Base-by-base conservation (phyloP, 1,140 invertebrate species). In the Bombus difficillimus region DNA sequence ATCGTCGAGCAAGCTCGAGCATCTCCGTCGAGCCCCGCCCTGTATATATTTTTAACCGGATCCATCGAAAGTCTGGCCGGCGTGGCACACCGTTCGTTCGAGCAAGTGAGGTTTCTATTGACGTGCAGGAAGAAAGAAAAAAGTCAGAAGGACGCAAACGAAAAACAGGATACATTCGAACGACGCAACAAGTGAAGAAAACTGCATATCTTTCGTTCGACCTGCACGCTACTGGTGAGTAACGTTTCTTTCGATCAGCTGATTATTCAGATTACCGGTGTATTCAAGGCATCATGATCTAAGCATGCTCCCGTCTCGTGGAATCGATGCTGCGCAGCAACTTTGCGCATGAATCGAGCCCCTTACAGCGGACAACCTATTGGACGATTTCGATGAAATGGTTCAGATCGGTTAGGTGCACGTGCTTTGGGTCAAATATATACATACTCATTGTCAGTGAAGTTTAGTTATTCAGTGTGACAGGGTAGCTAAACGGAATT, bases 1-100 rank as follows among this genome's bases (percentile, higher is more conserved):
- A 57, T 62, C 53, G 3, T 79, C 75, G 82, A 78, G 83, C n/a
- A 18, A 47, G 53, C 22, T 80, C 83, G 83, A 62, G 76, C 77
- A 43, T 85, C 77, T 73, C 57, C 64, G 83, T 9, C 77, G 75
- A 83, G 75, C 85, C 81, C 85, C 86, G 81, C 81, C 85, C 81
- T 59, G 71, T 85, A 78, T 89, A 84, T 89, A 89, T 89, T 89
- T 89, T 84, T 89, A 89, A 89, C 86, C 81, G 81, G 77, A 81
- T 76, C 72, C 66, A 73, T 68, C 68, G 57, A 80, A 81, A 81
- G 76, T 59, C 69, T 71, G 74, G 15, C 28, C 62, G 83, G 69
- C 71, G 69, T 79, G 68, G 43, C 34, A 25, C 3, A 39, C 28
- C 15, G 43, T 85, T 25, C 53, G 68, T 32, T 47, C 53, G 41